A percentile compares a stretch with the other conserved stretches of the same genome.
Conservation (phyloP, 2,113 vertebrate genomes). For the Oryctolagus cuniculus region DNA sequence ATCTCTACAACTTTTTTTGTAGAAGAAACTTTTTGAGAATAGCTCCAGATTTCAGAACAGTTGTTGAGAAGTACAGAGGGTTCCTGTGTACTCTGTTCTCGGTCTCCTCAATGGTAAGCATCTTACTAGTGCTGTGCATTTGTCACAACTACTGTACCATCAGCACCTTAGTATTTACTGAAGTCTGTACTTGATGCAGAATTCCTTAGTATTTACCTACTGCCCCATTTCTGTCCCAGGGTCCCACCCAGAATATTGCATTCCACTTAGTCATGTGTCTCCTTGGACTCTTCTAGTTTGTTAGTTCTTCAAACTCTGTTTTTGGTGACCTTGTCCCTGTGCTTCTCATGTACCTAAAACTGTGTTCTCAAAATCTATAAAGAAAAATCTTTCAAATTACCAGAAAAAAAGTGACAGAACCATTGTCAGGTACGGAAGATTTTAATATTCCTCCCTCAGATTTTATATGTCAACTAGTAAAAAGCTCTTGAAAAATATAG, state of each 20-base stretch:
- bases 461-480: neutral
- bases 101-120: neutral
- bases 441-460: neutral
- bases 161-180: neutral
- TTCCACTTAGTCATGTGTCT: neutral
- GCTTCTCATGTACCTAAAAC: neutral
- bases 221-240: neutral
- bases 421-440: neutral
- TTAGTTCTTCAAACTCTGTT: neutral
- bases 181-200: neutral
- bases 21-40: neutral
- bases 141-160: neutral
- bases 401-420: slow-evolving; percentile 8
- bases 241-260: neutral
- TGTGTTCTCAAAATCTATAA: neutral
- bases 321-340: slow-evolving; percentile 9
- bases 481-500: neutral
- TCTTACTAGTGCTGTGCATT: neutral
- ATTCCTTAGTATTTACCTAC: neutral
- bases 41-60: slow-evolving; percentile 1
- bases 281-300: neutral
- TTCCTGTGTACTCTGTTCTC: neutral
- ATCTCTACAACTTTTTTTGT: neutral
- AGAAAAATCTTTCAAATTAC: neutral
- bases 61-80: neutral